Base-by-base conservation (phyloP, 2,113 vertebrate species). In the Azemiops feae region DNA sequence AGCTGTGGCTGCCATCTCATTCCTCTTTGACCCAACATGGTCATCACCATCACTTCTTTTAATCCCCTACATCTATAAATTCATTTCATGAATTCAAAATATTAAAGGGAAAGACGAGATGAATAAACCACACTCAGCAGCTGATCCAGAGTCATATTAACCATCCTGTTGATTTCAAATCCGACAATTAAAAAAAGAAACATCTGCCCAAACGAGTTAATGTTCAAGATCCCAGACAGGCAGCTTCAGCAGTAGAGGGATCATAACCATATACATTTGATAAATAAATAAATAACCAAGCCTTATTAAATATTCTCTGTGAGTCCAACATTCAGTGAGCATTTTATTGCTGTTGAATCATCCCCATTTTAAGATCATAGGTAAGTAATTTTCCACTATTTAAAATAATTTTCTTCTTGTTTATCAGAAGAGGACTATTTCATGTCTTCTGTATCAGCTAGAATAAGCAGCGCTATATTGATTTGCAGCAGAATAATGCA, bases 401-500 rank as follows among this genome's bases (percentile, higher is more conserved):
- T 39, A 81, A 81, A 81, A 39, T 20, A 81, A 81, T 20, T 16
- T n/a, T 16, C n/a, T 81, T 16, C 69, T 81, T 81, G n/a, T 81
- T 81, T 81, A 39, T 6, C 16, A 81, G 2, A 74, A 74, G n/a
- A 74, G n/a, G 64, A 18, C 16, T 81, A 20, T 7, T 81, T 81
- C n/a, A 39, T 8, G 16, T 69, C 30, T 16, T 20, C n/a, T 20
- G n/a, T 39, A 7, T 0, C 0, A 91, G 60, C 52, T 20, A 0
- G 23, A 1, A 1, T 52, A 0, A 11, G 2, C 9, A 2, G 85
- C 22, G 0, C 2, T 11, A 23, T 95, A 94, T 92, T 53, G 58
- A 93, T 93, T 88, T 39, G 25, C 93, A 94, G 91, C 85, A 90
- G 92, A 90, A 25, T 18, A 94, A 52, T 81, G 85, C 54, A 89